These are phyloP conservation scores for Cyanoramphus novaezelandiae DNA, from an alignment of 2,113 vertebrate genomes.

Conservation along the genomic window DNA sequence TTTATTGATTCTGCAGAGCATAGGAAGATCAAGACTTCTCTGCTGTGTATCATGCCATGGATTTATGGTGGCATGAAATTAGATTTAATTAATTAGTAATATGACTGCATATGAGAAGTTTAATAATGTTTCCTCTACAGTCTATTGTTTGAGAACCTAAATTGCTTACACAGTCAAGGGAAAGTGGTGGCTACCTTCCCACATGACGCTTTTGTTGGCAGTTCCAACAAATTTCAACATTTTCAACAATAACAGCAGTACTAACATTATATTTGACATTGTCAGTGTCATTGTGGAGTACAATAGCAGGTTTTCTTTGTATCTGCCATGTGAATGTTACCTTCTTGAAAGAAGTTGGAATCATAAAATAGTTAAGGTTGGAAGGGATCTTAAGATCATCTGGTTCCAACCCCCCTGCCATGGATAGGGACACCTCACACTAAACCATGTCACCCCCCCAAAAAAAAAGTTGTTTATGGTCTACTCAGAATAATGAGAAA, in stretches of 20 bases:
- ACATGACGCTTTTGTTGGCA: not conserved
- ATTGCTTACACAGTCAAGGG: not conserved
- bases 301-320: not conserved
- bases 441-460: no score
- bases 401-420: no score
- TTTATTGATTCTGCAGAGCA: not conserved
- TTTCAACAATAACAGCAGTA: no score
- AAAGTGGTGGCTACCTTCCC: not conserved
- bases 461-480: not conserved
- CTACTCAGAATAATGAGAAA: not conserved
- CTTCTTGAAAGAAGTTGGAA: not conserved
- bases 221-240: not conserved
- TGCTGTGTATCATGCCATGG: not conserved
- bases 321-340: not conserved
- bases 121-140: not conserved
- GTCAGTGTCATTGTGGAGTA: not conserved
- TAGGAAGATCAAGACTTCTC: not conserved
- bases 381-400: no score
- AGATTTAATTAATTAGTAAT: not conserved
- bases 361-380: no score
- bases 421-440: no score
- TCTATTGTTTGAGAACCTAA: not conserved
- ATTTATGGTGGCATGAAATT: not conserved
- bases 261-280: rapidly evolving
- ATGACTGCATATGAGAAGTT: not conserved